Conservation (phyloP, 2,888 invertebrate genomes). For the Calephelis perditalis region DNA sequence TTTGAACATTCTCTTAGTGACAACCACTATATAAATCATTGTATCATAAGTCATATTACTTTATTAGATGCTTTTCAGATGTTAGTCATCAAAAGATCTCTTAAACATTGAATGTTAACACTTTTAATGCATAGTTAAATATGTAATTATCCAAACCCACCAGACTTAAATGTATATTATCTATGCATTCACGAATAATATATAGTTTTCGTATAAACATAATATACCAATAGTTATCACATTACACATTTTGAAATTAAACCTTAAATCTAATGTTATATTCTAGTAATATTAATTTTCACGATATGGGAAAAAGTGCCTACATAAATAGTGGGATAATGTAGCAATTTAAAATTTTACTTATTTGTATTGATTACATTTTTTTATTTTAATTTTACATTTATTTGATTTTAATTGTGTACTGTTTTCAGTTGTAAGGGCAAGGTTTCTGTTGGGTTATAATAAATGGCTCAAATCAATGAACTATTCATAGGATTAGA, state of each 20-base stretch:
- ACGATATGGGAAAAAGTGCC: no score
- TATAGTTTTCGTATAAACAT: neutral
- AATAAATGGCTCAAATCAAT: no score
- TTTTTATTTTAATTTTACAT: no score
- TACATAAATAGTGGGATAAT: no score
- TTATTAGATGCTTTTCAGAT: neutral
- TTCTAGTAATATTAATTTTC: no score
- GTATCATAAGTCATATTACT: neutral
- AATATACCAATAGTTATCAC: neutral
- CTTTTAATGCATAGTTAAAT: neutral
- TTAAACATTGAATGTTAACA: slow-evolving; percentile 5
- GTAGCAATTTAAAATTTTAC: no score
- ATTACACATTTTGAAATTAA: neutral
- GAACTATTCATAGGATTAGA: no score
- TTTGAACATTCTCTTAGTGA: neutral
- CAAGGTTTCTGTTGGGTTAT: no score
- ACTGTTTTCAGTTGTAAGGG: no score
- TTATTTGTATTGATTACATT: no score
- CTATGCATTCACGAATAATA: neutral
- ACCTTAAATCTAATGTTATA: no score
- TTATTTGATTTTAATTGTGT: no score
- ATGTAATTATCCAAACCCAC: slow-evolving; percentile 3
- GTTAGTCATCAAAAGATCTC: neutral
- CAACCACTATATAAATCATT: neutral
- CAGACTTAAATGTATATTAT: neutral